Evolutionary conservation across 2,888 invertebrate genomes (phyloP), one percentile per base, ranked within the genome.

Genomic region (Papilio elwesi): DNA sequence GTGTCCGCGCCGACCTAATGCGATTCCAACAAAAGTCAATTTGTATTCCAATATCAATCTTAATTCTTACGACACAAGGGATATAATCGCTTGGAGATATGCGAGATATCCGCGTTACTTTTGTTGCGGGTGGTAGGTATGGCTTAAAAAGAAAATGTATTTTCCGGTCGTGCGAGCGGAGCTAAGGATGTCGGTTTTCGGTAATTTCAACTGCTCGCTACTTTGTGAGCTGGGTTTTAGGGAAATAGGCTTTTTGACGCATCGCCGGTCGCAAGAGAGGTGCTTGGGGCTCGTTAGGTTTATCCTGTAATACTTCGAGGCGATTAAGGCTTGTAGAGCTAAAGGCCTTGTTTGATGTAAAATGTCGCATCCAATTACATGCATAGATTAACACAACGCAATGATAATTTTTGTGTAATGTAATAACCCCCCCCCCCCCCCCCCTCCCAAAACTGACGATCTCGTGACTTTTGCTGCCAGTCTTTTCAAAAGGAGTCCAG

Each of bases 61-160:
- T 73, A 75, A 8, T 10, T 48, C 8, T 6, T 48, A 9, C 12
- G 4, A 11, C 11, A 36, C 65, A 43, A 57, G 48, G 65, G 43
- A 8, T 2, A 59, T 12, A 65, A 65, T 51, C 3, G 73, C 16
- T 51, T 15, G 57, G 13, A 64, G 16, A 43, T 43, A n/a, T 36
- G 26, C 10, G n/a, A n/a, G 64, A 51, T 69, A 12, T 59, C 26
- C 48, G 13, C 36, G 36, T 49, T n/a, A 51, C 38, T n/a, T n/a
- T 9, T 52, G 43, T 16, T 13, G 10, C 47, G 9, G 26, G 12
- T 10, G 52, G 62, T 59, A 66, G 53, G 49, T 48, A 16, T 47
- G 53, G 65, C 51, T 68, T 74, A 74, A 65, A 72, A 71, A 75
- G 74, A 72, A 76, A 76, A 76, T 71, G 74, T 76, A 76, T 76